Percentiles rank a stretch among this genome's conserved stretches.
Evolutionary conservation across 2,113 vertebrate genomes (phyloP).

Genomic region (Xerus inauris): DNA sequence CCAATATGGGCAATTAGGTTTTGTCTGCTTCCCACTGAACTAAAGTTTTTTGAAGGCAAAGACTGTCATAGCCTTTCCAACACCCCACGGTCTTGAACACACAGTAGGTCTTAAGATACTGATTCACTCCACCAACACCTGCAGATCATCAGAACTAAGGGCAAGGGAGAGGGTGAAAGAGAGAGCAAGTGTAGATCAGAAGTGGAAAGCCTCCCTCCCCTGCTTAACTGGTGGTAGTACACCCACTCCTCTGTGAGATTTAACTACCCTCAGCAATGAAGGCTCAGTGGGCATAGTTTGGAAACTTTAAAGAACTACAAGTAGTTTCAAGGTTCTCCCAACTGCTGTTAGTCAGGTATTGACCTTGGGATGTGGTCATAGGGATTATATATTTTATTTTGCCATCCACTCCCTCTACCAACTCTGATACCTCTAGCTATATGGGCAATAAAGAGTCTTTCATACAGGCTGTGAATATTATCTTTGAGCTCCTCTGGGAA

Average conservation of each 20-base stretch:
- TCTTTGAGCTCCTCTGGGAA: constrained; percentile 78
- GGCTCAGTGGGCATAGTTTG: constrained; percentile 5
- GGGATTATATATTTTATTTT: constrained; percentile 80
- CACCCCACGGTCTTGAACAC: neutral
- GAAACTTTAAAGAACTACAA: constrained; percentile 73
- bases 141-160: neutral
- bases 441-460: constrained; percentile 79
- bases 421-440: constrained; percentile 72
- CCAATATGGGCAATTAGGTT: neutral
- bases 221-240: neutral
- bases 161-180: neutral
- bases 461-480: constrained; percentile 80
- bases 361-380: constrained; percentile 80
- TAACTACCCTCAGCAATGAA: constrained; percentile 63
- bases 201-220: neutral
- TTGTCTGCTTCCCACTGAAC: neutral
- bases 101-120: constrained; percentile 27
- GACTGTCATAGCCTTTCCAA: neutral
- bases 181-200: neutral
- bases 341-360: constrained; percentile 71
- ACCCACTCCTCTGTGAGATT: constrained; percentile 24
- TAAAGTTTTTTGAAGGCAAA: constrained; percentile 42
- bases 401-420: constrained; percentile 76
- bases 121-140: constrained; percentile 22
- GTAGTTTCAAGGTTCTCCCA: constrained; percentile 56